These are phyloP conservation scores for Melanotaenia pygmaea DNA, from an alignment of 2,797 vertebrate genomes.

Conservation along the genomic window DNA sequence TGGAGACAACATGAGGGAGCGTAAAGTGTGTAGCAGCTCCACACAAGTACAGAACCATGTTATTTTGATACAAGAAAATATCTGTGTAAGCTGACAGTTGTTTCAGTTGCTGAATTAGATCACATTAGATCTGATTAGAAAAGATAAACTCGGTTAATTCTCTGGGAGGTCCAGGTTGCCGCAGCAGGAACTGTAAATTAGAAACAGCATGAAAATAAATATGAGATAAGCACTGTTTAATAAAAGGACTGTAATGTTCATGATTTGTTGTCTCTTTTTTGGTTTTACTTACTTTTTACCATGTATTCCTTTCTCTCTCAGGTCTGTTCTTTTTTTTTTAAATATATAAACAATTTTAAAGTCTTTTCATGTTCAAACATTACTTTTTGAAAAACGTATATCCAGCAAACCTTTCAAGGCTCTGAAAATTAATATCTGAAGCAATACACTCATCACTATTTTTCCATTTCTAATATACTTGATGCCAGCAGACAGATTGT, in stretches of 20 bases:
- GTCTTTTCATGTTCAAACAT: not conserved
- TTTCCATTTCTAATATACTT: conserved; percentile 10
- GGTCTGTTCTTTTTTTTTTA: not conserved
- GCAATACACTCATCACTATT: not conserved
- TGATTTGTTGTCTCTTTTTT: conserved; percentile 16
- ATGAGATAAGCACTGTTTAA: conserved; percentile 38
- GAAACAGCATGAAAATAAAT: conserved; percentile 46
- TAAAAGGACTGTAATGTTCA: conserved; percentile 30
- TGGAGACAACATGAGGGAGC: too few relatives aligned
- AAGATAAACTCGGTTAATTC: conserved; percentile 46
- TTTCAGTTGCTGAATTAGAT: conserved; percentile 37
- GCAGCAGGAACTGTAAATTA: conserved; percentile 51
- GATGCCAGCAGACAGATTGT: conserved; percentile 7
- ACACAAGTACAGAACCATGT: not conserved
- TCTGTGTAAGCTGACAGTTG: conserved; percentile 17
- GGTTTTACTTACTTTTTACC: conserved; percentile 29
- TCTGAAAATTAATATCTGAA: not conserved
- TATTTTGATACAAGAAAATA: conserved; percentile 8
- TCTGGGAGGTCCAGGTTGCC: conserved; percentile 42
- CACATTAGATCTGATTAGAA: conserved; percentile 52
- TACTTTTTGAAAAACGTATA: not conserved
- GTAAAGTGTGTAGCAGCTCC: not conserved
- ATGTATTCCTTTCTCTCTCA: conserved; percentile 2
- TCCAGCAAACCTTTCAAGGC: not conserved
- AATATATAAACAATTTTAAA: not conserved